Conservation (phyloP, 1,140 invertebrate genomes). For the Drosophila ananassae region DNA sequence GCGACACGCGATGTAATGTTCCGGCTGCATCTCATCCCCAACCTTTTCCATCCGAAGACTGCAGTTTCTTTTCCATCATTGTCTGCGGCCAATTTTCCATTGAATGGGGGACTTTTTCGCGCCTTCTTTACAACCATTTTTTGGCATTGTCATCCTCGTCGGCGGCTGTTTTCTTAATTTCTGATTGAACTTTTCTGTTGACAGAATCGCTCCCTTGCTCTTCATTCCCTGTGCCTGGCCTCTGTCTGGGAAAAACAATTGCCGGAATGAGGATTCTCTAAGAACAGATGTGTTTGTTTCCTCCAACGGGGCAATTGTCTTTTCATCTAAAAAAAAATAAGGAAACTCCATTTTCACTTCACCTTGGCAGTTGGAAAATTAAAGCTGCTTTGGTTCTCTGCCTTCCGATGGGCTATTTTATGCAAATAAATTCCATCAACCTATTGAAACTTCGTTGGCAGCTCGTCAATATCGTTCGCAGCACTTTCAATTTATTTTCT, state of each 20-base stretch:
- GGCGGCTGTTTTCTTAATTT: slow-evolving; percentile 81
- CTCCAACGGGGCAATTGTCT: slow-evolving; percentile 51
- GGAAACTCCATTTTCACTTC: slow-evolving; percentile 17
- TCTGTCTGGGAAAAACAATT: slow-evolving; percentile 58
- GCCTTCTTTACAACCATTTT: slow-evolving; percentile 60
- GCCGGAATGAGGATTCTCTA: slow-evolving; percentile 65
- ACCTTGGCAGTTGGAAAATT: slow-evolving; percentile 27
- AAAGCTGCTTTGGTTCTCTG: slow-evolving; percentile 20
- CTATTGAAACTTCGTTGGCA: slow-evolving; percentile 21
- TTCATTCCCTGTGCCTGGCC: slow-evolving; percentile 44
- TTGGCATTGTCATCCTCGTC: slow-evolving; percentile 39
- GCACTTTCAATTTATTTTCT: slow-evolving; percentile 67
- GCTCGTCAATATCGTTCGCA: slow-evolving; percentile 28
- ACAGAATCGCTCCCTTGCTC: slow-evolving; percentile 48
- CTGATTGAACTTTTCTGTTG: slow-evolving; percentile 82
- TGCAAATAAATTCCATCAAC: slow-evolving; percentile 79
- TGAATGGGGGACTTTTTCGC: slow-evolving; percentile 53
- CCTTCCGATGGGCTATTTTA: slow-evolving; percentile 57
- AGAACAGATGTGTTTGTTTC: slow-evolving; percentile 73
- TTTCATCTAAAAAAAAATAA: slow-evolving; percentile 52
- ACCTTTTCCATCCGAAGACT: not conserved
- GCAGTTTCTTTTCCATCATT: slow-evolving; percentile 45
- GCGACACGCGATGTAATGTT: slow-evolving; percentile 73
- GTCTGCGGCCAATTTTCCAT: slow-evolving; percentile 66
- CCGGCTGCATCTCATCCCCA: slow-evolving; percentile 25